A percentile compares a stretch with the other conserved stretches of the same genome.
These are phyloP conservation scores for Hypanus sabinus DNA, from an alignment of 2,113 vertebrate genomes.

Conservation along the genomic window DNA sequence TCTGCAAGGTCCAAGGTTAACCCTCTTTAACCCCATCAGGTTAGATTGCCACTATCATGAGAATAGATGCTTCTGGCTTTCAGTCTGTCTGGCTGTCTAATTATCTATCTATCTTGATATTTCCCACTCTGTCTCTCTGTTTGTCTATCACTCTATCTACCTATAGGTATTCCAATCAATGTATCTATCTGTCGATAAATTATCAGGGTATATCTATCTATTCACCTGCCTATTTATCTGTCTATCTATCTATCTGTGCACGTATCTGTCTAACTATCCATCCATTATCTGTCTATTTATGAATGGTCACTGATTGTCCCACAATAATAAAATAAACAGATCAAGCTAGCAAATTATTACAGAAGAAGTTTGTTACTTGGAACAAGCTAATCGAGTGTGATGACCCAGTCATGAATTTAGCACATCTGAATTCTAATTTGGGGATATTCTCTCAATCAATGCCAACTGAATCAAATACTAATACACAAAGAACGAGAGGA, in stretches of 20 bases:
- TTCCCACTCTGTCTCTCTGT: background rate
- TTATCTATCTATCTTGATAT: background rate
- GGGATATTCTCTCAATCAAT: too few species aligned
- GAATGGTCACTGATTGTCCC: background rate
- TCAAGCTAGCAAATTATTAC: background rate
- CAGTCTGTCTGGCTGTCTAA: background rate
- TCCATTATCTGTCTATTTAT: background rate
- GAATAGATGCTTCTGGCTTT: background rate
- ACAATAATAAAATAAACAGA: background rate
- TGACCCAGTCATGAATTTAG: background rate
- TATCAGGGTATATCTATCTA: too few species aligned
- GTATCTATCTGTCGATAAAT: too few species aligned
- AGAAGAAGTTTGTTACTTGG: background rate
- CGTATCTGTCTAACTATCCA: too few species aligned
- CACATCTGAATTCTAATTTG: too few species aligned
- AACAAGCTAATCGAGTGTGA: background rate
- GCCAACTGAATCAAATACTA: too few species aligned
- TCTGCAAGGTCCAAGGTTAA: slow-evolving; percentile 13
- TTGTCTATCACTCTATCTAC: background rate
- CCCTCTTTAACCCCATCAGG: background rate
- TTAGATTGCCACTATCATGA: background rate
- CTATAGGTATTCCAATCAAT: too few species aligned
- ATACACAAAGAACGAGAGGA: too few species aligned
- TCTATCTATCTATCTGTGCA: too few species aligned
- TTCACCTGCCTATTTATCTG: too few species aligned